A percentile compares a stretch with the other conserved stretches of the same genome.
Conservation (phyloP, 2,888 invertebrate genomes). For the Agonopterix arenella region DNA sequence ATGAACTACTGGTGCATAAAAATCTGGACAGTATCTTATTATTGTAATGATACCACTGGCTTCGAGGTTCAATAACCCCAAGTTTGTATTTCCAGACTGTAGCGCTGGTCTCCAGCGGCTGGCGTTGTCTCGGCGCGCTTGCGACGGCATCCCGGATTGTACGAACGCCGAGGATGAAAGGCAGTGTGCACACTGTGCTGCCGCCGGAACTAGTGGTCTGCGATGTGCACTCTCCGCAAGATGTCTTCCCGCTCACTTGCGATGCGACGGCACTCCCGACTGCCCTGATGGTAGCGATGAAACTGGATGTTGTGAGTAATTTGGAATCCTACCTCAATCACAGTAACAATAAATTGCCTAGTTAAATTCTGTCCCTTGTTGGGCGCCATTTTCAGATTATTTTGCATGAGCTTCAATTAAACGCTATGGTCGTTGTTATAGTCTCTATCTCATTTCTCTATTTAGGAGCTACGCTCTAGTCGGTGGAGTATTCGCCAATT, state of each 20-base stretch:
- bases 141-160: slow-evolving; percentile 92
- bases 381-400: too few relatives aligned
- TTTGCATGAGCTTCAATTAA: too few relatives aligned
- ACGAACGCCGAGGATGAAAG: slow-evolving; percentile 89
- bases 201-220: slow-evolving; percentile 75
- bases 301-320: slow-evolving; percentile 86
- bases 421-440: too few relatives aligned
- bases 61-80: neutral
- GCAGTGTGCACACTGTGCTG: slow-evolving; percentile 86
- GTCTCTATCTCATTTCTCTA: too few relatives aligned
- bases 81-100: slow-evolving; percentile 74
- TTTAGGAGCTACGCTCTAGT: too few relatives aligned
- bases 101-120: slow-evolving; percentile 83
- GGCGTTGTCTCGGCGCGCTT: slow-evolving; percentile 86
- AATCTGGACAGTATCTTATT: too few relatives aligned
- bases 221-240: slow-evolving; percentile 88
- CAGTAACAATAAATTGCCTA: too few relatives aligned
- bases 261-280: slow-evolving; percentile 89
- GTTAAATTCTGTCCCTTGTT: too few relatives aligned
- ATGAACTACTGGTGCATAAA: neutral
- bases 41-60: neutral
- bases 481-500: too few relatives aligned
- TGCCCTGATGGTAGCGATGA: slow-evolving; percentile 93
- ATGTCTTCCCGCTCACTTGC: slow-evolving; percentile 82
- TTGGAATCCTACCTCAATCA: too few relatives aligned